Evolutionary conservation across 2,888 invertebrate genomes (phyloP), one percentile per base, ranked within the genome.

Genomic region (Phyto melanocephala): DNA sequence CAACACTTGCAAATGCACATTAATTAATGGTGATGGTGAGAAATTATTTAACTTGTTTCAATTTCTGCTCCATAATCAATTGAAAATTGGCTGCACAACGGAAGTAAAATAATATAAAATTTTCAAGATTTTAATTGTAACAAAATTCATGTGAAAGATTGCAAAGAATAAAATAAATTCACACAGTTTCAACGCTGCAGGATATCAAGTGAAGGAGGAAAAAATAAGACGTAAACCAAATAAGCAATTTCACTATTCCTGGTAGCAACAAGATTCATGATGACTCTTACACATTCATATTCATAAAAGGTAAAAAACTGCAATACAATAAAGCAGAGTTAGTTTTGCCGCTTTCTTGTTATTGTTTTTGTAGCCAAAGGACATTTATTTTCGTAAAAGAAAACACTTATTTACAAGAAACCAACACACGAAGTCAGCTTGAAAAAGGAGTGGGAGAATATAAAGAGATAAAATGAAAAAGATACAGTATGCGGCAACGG

Each of bases 401-500:
- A 40, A 74, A 54, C 28, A 71, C 24, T 50, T 50, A 17, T 28
- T 28, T 28, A 28, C 72, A 50, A 24, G 2, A 40, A 40, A 37
- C 20, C 20, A 62, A 24, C 40, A 63, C 22, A 77, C 10, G 10
- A 42, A 76, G 54, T 7, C 33, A 45, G 54, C 7, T 47, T 52
- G n/a, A 54, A 47, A 42, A 33, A 63, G 4, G 40, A 58, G 33
- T 3, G 40, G 20, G 40, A 40, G 60, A 72, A 28, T 24, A n/a
- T 52, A 35, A 42, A 78, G 82, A 82, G 79, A 82, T 79, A 47
- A 71, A 82, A 67, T 67, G 60, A 54, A 35, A 62, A 71, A 79
- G 79, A 79, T 81, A 78, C 74, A 60, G 75, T 62, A 76, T 79
- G 67, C 75, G 75, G 79, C 62, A 82, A 76, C 82, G 82, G 82